Conservation (phyloP, 2,113 vertebrate genomes). For the Rhinogobius similis region DNA sequence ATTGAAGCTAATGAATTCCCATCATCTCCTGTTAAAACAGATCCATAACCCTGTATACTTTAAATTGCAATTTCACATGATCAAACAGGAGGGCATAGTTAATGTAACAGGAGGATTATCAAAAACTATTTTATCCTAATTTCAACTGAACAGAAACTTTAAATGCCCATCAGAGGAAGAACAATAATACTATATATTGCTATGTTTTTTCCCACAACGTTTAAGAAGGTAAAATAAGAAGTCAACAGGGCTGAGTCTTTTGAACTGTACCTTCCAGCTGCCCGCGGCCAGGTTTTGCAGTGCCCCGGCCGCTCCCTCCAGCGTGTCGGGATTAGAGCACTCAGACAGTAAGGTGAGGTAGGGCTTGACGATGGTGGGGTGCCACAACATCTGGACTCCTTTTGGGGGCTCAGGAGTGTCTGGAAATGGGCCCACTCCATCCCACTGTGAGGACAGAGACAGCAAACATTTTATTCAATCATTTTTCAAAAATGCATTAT, state of each 20-base stretch:
- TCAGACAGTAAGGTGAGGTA: slow-evolving; percentile 99
- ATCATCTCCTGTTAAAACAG: slow-evolving; percentile 11
- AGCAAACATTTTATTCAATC: neutral
- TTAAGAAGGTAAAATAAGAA: neutral
- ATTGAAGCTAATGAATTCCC: slow-evolving; percentile 13
- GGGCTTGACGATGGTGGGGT: slow-evolving; percentile 99
- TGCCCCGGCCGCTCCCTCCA: slow-evolving; percentile 96
- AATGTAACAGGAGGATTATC: neutral
- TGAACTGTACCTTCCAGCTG: slow-evolving; percentile 92
- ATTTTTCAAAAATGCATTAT: neutral
- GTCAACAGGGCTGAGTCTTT: neutral
- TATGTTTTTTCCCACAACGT: neutral
- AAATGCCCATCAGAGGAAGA: neutral
- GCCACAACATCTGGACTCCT: slow-evolving; percentile 99
- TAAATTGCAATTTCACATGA: slow-evolving; percentile 14
- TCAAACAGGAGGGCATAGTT: slow-evolving; percentile 1
- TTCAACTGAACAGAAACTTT: slow-evolving; percentile 18
- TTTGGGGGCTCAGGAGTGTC: slow-evolving; percentile 95
- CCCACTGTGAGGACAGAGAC: slow-evolving; percentile 83
- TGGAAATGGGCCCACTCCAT: slow-evolving; percentile 95
- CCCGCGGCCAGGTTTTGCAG: slow-evolving; percentile 98
- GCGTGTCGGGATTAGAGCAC: slow-evolving; percentile 98
- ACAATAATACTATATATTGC: neutral
- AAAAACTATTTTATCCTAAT: neutral
- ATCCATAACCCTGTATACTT: slow-evolving; percentile 13